Conservation (phyloP, 2,113 vertebrate genomes). For the Oenanthe oenanthe region DNA sequence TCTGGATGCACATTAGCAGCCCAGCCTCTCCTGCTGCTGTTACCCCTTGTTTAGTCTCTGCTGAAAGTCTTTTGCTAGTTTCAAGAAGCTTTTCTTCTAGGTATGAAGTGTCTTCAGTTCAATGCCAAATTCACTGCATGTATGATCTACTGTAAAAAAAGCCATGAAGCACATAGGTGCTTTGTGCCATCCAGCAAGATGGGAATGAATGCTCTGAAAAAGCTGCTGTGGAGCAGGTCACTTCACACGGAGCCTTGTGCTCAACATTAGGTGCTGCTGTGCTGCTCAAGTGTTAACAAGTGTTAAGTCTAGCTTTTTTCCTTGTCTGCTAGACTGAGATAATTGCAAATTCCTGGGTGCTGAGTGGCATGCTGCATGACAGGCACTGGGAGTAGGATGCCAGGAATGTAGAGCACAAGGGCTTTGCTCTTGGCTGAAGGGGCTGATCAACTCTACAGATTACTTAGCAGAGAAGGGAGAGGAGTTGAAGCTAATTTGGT, state of each 20-base stretch:
- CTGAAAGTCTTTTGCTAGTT: not conserved
- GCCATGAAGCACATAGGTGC: not conserved
- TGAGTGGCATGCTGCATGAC: constrained; percentile 30
- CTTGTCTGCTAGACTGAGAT: constrained; percentile 53
- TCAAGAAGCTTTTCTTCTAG: not conserved
- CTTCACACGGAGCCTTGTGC: not conserved
- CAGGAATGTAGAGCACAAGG: constrained; percentile 44
- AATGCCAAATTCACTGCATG: not conserved
- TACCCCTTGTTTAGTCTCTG: not conserved
- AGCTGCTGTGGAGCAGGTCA: not conserved
- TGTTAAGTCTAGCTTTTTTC: constrained; percentile 20
- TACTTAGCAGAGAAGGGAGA: not conserved
- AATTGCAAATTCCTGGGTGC: constrained; percentile 63
- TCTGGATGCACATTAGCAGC: not conserved
- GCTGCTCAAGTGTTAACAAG: constrained; percentile 32
- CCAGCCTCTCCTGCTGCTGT: not conserved
- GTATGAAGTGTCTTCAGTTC: not conserved
- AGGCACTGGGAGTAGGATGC: not conserved
- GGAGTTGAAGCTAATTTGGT: not conserved
- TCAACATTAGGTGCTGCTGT: not conserved
- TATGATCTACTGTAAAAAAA: not conserved
- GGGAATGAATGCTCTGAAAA: not conserved
- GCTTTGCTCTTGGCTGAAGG: constrained; percentile 23
- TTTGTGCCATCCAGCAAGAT: not conserved
- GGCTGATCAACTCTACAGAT: not conserved